Conservation (phyloP, 2,888 invertebrate species). For the Bedellia somnulentella region DNA sequence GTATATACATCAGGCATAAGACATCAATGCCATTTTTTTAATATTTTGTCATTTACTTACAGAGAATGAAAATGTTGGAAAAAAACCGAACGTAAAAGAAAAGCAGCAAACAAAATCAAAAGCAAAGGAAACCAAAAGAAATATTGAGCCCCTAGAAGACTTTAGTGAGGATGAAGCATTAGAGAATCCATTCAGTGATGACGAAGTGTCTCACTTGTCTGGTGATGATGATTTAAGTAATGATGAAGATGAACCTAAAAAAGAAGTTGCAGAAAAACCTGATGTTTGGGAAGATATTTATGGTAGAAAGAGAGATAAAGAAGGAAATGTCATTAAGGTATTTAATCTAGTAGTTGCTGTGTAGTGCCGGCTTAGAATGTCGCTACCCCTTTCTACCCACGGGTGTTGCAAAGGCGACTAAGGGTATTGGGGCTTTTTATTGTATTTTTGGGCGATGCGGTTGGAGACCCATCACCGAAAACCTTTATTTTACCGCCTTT, state of each 20-base stretch:
- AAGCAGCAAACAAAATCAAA: constrained; percentile 7
- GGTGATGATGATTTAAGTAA: constrained; percentile 17
- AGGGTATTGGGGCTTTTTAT: no score
- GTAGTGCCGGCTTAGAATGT: no score
- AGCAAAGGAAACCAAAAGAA: constrained; percentile 10
- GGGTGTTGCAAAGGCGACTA: no score
- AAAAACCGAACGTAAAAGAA: constrained; percentile 16
- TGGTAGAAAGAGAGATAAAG: constrained; percentile 78
- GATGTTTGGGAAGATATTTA: constrained; percentile 89
- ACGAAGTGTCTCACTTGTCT: constrained; percentile 45
- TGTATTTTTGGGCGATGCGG: no score
- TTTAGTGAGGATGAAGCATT: constrained; percentile 7
- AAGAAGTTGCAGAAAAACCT: constrained; percentile 24
- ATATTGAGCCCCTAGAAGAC: constrained; percentile 7
- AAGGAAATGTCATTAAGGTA: constrained; percentile 76
- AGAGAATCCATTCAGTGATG: constrained; percentile 31
- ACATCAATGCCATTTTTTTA: no score
- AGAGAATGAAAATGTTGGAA: neutral
- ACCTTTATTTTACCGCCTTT: no score
- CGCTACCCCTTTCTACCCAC: no score
- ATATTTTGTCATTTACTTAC: no score
- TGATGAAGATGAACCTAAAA: constrained; percentile 11
- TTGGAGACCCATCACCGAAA: no score
- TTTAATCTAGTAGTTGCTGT: constrained; percentile 10
- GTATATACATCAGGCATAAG: no score